These are phyloP conservation scores for Cinara cedri DNA, from an alignment of 2,888 invertebrate species.

Conservation along the genomic window DNA sequence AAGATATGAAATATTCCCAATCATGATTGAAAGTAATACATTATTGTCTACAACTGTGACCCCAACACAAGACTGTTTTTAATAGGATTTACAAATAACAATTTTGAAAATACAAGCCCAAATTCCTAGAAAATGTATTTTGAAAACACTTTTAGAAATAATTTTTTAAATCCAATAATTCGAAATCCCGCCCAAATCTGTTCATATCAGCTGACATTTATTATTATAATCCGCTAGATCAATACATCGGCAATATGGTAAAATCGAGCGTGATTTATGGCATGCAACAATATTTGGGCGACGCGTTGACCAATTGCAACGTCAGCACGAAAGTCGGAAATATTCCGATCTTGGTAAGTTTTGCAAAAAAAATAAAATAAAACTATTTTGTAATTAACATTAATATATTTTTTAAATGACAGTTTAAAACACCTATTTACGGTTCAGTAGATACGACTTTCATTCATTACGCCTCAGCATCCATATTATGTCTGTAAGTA, in stretches of 20 bases:
- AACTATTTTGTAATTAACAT: background rate
- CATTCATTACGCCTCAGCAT: constrained; percentile 83
- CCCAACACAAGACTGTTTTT: too few relatives aligned
- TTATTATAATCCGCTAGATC: constrained; percentile 68
- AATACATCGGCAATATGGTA: constrained; percentile 79
- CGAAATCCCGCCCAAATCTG: too few relatives aligned
- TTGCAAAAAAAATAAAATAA: background rate
- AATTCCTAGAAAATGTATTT: too few relatives aligned
- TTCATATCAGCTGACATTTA: too few relatives aligned
- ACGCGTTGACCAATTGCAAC: constrained; percentile 71
- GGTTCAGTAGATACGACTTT: constrained; percentile 74
- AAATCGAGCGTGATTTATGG: constrained; percentile 73
- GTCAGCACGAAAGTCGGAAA: constrained; percentile 67
- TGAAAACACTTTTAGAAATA: too few relatives aligned
- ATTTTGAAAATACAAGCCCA: too few relatives aligned
- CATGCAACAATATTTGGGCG: constrained; percentile 72
- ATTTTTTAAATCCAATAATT: too few relatives aligned
- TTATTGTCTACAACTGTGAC: too few relatives aligned
- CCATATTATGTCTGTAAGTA: constrained; percentile 78
- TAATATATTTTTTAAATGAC: constrained; percentile 58
- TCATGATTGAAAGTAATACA: too few relatives aligned
- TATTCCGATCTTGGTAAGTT: constrained; percentile 68
- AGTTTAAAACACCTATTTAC: constrained; percentile 74
- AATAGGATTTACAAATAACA: too few relatives aligned
- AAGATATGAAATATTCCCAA: too few relatives aligned